Percentiles rank a stretch among this genome's conserved stretches.
Evolutionary conservation across 2,888 invertebrate species (phyloP).

Genomic region (Ischnus inquisitorius): DNA sequence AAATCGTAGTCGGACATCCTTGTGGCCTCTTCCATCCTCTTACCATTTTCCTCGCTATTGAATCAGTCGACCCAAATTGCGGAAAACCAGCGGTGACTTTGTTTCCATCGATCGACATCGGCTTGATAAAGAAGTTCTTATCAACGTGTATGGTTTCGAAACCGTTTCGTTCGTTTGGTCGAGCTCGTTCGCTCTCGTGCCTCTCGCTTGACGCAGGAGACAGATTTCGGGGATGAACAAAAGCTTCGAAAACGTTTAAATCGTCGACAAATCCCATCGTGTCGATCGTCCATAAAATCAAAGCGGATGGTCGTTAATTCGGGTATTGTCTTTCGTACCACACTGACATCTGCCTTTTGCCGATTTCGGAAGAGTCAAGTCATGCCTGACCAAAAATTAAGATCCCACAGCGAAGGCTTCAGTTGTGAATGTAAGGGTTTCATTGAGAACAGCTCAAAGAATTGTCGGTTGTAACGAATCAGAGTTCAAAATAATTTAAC

Average conservation of each 20-base stretch:
- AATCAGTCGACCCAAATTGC: constrained; percentile 70
- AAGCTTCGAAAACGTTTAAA: constrained; percentile 51
- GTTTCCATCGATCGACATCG: constrained; percentile 63
- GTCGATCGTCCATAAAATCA: constrained; percentile 51
- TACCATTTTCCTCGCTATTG: constrained; percentile 61
- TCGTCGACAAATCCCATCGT: constrained; percentile 41
- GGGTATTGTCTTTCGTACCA: constrained; percentile 50
- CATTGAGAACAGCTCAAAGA: constrained; percentile 74
- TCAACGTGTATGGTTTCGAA: constrained; percentile 53
- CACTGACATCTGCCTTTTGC: constrained; percentile 8
- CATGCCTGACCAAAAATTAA: constrained; percentile 51
- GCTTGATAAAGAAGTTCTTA: constrained; percentile 54
- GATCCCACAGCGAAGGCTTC: constrained; percentile 63
- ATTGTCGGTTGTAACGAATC: background rate
- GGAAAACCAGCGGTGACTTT: constrained; percentile 58
- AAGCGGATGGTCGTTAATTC: constrained; percentile 59
- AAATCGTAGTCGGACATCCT: constrained; percentile 71
- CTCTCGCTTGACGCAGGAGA: background rate
- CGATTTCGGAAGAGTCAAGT: background rate
- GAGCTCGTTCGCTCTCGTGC: constrained; percentile 3
- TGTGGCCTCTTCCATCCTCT: constrained; percentile 28
- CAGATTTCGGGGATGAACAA: constrained; percentile 45
- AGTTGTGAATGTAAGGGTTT: constrained; percentile 74
- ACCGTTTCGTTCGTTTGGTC: constrained; percentile 40
- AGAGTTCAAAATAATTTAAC: background rate